Percentiles rank a stretch among this genome's conserved stretches.
Evolutionary conservation across 2,113 vertebrate genomes (phyloP).

Genomic region (Caretta caretta): DNA sequence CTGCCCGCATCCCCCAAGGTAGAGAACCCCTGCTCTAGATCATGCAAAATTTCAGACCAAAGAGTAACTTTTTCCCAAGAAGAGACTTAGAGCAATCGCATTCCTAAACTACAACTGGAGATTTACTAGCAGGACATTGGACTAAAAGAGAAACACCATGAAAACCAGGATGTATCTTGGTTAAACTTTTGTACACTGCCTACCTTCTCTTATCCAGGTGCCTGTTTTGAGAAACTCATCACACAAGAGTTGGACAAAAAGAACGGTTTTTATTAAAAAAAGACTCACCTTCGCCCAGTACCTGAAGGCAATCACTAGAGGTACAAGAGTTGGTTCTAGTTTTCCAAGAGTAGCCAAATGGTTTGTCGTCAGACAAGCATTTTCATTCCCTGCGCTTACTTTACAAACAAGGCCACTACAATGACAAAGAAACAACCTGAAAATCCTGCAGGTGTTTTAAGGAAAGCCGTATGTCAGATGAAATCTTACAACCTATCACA

Average conservation of each 20-base stretch:
- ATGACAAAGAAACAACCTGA: constrained; percentile 10
- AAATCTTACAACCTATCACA: background rate
- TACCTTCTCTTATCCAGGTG: background rate
- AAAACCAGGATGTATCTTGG: background rate
- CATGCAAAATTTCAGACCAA: background rate
- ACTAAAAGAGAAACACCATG: background rate
- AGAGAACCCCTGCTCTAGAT: background rate
- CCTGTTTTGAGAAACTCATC: background rate
- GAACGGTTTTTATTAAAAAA: background rate
- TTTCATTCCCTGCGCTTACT: constrained; percentile 96
- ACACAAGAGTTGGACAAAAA: background rate
- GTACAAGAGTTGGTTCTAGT: constrained; percentile 80
- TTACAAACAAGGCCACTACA: constrained; percentile 91
- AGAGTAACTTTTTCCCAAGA: background rate
- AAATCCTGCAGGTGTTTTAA: background rate
- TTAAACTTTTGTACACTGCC: background rate
- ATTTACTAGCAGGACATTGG: background rate
- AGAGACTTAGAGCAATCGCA: background rate
- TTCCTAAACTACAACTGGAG: background rate
- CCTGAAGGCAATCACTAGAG: constrained; percentile 88
- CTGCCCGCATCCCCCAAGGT: background rate
- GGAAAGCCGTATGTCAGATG: background rate
- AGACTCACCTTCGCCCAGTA: constrained; percentile 90
- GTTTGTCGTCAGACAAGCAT: constrained; percentile 88
- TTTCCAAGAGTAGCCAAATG: constrained; percentile 85